Evolutionary conservation across 2,888 invertebrate species (phyloP), one percentile per base, ranked within the genome.

Genomic region (Campaea margaritaria): DNA sequence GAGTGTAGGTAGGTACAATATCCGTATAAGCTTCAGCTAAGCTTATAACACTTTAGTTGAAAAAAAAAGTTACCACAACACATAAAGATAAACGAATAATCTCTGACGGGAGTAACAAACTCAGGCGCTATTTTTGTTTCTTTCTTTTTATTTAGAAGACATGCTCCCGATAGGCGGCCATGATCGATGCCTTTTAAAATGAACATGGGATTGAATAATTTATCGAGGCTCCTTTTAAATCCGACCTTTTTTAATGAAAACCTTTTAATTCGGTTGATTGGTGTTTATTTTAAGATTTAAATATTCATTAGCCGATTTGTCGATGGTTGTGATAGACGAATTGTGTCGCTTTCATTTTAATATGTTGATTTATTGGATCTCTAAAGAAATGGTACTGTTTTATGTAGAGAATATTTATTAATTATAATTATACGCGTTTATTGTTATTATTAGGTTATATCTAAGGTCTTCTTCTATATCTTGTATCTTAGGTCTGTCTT

Each of bases 131-230:
- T 74, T 75, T 74, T 69, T 63, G 58, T 76, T 76, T 69, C 66
- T 74, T 70, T 66, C 21, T 49, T 59, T 44, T 53, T 41, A 28
- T 55, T 59, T 49, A 12, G 48, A 42, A 60, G 36, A 56, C 76
- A 71, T 72, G 70, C 55, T 61, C 55, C 60, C 48, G 60, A 61
- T 61, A 34, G 42, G 50, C n/a, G 60, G 36, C 14, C 74, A 80
- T 86, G 86, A 86, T 85, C 81, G 85, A 85, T 86, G 84, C 81
- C 70, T 83, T 82, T 82, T 81, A 81, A 83, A 84, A 81, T 75
- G 81, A 82, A 78, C 76, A 72, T 64, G 65, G 72, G 75, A 78
- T 82, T 80, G 78, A 81, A 82, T 84, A 83, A 85, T 83, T 85
- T 85, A 86, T 86, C 76, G 74, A 68, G 62, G 72, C 76, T 68